Evolutionary conservation across 2,888 invertebrate species (phyloP).

Genomic region (Diarsia dahlii): DNA sequence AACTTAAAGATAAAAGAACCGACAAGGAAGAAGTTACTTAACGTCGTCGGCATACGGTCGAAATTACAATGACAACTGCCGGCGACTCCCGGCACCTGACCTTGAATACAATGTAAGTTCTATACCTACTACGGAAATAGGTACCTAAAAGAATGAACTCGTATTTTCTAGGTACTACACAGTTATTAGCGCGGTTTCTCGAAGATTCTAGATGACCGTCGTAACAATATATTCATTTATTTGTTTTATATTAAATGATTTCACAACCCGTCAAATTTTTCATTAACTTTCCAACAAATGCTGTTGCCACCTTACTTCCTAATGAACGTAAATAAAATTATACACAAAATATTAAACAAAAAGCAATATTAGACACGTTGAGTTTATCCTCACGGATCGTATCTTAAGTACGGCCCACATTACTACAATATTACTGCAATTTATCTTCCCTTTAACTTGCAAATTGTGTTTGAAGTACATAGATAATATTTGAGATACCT

Average conservation of each 20-base stretch:
- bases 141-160: no score
- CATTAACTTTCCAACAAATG: conserved; percentile 24
- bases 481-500: conserved; percentile 53
- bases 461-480: conserved; percentile 60
- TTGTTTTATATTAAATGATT: background rate
- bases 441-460: conserved; percentile 58
- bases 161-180: no score
- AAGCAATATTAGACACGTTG: conserved; percentile 33
- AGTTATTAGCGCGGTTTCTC: no score
- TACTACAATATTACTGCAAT: conserved; percentile 60
- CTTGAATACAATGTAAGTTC: no score
- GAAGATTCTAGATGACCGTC: no score
- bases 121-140: no score
- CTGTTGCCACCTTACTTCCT: background rate
- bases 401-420: conserved; percentile 44
- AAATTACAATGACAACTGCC: no score
- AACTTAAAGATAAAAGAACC: no score
- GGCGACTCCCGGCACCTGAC: no score
- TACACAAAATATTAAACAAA: conserved; percentile 34
- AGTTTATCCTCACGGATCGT: conserved; percentile 33
- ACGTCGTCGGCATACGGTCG: no score
- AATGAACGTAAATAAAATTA: conserved; percentile 42
- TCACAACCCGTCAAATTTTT: conserved; percentile 9
- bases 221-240: background rate
- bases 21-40: no score